A percentile compares a stretch with the other conserved stretches of the same genome.
These are phyloP conservation scores for Triplophysa rosa DNA, from an alignment of 2,113 vertebrate species.

Conservation along the genomic window DNA sequence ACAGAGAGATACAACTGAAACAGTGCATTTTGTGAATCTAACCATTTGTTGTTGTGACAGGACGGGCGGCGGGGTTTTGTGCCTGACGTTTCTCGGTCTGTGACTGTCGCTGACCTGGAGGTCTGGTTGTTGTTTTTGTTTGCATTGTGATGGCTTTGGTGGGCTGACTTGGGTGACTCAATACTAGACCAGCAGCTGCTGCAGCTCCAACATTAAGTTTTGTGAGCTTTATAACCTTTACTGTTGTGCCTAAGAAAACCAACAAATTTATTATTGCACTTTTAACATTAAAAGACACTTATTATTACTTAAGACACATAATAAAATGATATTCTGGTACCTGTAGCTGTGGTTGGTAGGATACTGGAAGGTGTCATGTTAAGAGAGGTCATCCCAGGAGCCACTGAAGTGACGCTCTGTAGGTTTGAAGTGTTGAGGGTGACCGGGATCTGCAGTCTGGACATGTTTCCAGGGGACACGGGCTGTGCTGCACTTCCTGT, in stretches of 20 bases:
- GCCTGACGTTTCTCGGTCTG: background rate
- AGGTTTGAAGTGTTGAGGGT: slow-evolving; percentile 75
- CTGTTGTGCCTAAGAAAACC: background rate
- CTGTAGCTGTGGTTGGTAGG: background rate
- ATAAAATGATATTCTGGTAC: background rate
- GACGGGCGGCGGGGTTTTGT: background rate
- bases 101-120: background rate
- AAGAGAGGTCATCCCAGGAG: slow-evolving; percentile 16
- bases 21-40: background rate
- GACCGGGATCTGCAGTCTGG: slow-evolving; percentile 77
- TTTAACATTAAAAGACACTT: background rate
- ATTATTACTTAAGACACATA: background rate
- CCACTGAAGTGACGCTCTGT: slow-evolving; percentile 16
- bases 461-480: slow-evolving; percentile 72
- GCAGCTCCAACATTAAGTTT: background rate
- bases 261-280: background rate
- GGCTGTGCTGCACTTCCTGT: slow-evolving; percentile 53
- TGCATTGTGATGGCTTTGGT: background rate
- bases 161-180: background rate
- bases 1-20: background rate
- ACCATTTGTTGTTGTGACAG: slow-evolving; percentile 25
- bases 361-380: slow-evolving; percentile 21
- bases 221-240: slow-evolving; percentile 16
- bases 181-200: background rate
- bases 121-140: background rate